Conservation (phyloP, 2,797 vertebrate genomes). For the Hoplostethus mediterraneus region DNA sequence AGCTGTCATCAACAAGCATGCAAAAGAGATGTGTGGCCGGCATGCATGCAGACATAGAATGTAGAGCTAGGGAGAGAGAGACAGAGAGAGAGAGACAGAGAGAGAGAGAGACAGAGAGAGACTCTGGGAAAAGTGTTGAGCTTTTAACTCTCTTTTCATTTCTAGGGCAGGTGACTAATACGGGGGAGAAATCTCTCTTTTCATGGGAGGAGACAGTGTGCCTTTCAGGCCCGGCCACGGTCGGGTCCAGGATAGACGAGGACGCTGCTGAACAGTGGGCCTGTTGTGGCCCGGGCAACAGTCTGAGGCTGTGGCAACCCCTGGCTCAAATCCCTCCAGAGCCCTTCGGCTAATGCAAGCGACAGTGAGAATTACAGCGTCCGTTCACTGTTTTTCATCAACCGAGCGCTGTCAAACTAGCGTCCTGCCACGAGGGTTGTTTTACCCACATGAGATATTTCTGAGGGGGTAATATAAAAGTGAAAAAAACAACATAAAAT, state of each 20-base stretch:
- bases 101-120: not conserved
- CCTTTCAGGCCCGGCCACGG: slow-evolving; percentile 71
- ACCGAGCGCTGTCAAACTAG: slow-evolving; percentile 17
- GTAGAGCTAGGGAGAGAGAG: slow-evolving; percentile 1
- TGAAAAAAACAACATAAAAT: slow-evolving; percentile 16
- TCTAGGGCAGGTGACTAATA: slow-evolving; percentile 44
- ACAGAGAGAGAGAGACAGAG: slow-evolving; percentile 5
- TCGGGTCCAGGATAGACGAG: slow-evolving; percentile 70
- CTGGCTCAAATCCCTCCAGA: slow-evolving; percentile 50
- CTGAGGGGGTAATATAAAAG: slow-evolving; percentile 20
- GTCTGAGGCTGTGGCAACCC: slow-evolving; percentile 44
- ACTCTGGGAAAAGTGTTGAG: slow-evolving; percentile 2
- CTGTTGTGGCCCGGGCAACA: slow-evolving; percentile 78
- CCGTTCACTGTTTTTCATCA: slow-evolving; percentile 20
- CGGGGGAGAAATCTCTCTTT: slow-evolving; percentile 59
- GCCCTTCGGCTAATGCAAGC: slow-evolving; percentile 45
- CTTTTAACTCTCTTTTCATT: slow-evolving; percentile 21
- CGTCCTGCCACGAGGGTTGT: not conserved
- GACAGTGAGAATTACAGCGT: slow-evolving; percentile 59
- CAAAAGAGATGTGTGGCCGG: no score
- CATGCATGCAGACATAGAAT: not conserved
- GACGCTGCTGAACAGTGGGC: slow-evolving; percentile 69
- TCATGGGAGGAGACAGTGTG: slow-evolving; percentile 67
- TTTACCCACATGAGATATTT: not conserved
- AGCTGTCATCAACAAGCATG: slow-evolving; percentile 4